These are phyloP conservation scores for Mionectes macconnelli DNA, from an alignment of 2,113 vertebrate species.

Conservation along the genomic window DNA sequence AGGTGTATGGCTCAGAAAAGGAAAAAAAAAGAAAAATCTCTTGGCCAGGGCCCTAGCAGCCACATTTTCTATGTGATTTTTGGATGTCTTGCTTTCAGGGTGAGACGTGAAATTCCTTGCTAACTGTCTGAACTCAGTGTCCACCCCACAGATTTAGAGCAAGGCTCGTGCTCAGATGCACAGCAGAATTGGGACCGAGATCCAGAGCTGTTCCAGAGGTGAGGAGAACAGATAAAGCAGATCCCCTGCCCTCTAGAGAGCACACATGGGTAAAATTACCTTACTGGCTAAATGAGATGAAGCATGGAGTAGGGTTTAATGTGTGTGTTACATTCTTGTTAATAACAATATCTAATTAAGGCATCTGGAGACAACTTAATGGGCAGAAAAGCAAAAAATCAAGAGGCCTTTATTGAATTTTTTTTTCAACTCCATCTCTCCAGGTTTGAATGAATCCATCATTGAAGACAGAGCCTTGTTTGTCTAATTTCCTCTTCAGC, in stretches of 20 bases:
- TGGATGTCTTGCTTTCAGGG: not conserved
- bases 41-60: not conserved
- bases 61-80: not conserved
- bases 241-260: not conserved
- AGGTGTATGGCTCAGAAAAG: not conserved
- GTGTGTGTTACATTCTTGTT: slow-evolving; percentile 3
- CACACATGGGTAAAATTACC: not conserved
- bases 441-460: slow-evolving; percentile 25
- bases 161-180: not conserved
- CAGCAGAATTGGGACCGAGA: not conserved
- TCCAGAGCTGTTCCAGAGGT: not conserved
- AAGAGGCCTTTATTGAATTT: slow-evolving; percentile 31
- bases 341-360: slow-evolving; percentile 55
- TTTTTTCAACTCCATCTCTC: not conserved
- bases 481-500: not conserved
- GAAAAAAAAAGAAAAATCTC: not conserved
- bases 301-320: slow-evolving; percentile 3
- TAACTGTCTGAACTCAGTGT: not conserved
- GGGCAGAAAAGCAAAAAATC: not conserved
- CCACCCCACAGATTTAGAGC: not conserved
- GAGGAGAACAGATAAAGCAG: not conserved
- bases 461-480: not conserved
- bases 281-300: slow-evolving; percentile 2
- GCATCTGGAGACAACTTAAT: not conserved
- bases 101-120: not conserved